These are phyloP conservation scores for Heliconius congener DNA, from an alignment of 1,140 invertebrate species.

Conservation along the genomic window DNA sequence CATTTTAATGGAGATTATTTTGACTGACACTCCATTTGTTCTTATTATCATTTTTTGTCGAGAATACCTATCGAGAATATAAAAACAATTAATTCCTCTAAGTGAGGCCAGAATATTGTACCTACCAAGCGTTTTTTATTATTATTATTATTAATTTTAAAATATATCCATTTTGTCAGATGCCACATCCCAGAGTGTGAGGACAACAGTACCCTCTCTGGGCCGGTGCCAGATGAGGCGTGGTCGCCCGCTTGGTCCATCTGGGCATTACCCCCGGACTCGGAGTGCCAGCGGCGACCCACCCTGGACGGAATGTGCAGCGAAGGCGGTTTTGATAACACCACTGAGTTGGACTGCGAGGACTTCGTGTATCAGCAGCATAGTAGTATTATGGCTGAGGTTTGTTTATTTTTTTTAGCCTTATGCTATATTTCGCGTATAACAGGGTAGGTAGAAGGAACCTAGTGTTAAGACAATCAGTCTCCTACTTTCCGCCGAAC, in stretches of 20 bases:
- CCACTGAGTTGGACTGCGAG: slow-evolving; percentile 48
- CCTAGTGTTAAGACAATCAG: no score
- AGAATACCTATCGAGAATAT: no score
- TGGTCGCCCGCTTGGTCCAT: slow-evolving; percentile 53
- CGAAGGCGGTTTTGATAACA: slow-evolving; percentile 54
- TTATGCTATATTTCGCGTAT: neutral
- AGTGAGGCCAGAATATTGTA: no score
- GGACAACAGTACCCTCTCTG: slow-evolving; percentile 44
- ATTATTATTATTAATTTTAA: neutral
- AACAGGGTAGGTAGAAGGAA: neutral
- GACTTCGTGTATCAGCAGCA: slow-evolving; percentile 56
- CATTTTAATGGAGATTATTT: no score
- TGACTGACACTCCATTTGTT: neutral
- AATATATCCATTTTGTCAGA: slow-evolving; percentile 37
- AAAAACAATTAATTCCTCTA: no score
- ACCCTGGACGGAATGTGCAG: slow-evolving; percentile 41
- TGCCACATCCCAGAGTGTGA: slow-evolving; percentile 69
- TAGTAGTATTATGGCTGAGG: slow-evolving; percentile 65
- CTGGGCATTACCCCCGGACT: slow-evolving; percentile 52
- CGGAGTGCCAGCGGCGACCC: slow-evolving; percentile 44
- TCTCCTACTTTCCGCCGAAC: no score
- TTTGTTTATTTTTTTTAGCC: slow-evolving; percentile 39
- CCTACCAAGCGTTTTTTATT: no score
- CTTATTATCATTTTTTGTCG: no score
- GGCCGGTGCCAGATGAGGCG: slow-evolving; percentile 36